Percentiles rank a stretch among this genome's conserved stretches.
Evolutionary conservation across 1,140 invertebrate genomes (phyloP).

Genomic region (Cyrtorhinus lividipennis): DNA sequence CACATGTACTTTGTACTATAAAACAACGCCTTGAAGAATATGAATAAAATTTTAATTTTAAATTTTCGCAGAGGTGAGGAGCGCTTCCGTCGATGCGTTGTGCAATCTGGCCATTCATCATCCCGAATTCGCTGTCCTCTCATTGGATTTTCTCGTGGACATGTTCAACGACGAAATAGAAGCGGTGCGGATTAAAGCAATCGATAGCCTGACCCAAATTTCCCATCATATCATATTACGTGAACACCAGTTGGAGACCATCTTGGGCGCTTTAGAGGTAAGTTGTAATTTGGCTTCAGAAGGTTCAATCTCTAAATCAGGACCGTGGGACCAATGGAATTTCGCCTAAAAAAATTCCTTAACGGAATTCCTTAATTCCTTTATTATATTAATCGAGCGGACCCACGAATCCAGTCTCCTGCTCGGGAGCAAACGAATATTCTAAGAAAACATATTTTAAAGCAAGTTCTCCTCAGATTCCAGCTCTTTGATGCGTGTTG

Average conservation of each 20-base stretch:
- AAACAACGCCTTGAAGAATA: no score
- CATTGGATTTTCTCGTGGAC: conserved; percentile 92
- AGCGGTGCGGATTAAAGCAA: conserved; percentile 83
- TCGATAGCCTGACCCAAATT: conserved; percentile 80
- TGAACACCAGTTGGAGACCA: conserved; percentile 93
- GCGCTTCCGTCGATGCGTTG: conserved; percentile 84
- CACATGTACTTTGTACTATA: no score
- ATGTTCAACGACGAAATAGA: conserved; percentile 99
- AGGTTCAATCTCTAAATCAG: background rate
- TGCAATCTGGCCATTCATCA: conserved; percentile 77
- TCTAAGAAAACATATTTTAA: no score
- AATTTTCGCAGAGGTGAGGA: conserved; percentile 94
- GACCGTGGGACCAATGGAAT: no score
- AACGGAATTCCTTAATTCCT: no score
- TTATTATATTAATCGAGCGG: no score
- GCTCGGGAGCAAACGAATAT: no score
- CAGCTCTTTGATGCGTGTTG: no score
- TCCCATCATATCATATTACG: conserved; percentile 73
- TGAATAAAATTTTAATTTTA: no score
- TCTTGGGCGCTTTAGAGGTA: conserved; percentile 76
- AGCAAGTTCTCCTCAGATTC: no score
- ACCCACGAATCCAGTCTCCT: no score
- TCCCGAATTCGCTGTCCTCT: conserved; percentile 67
- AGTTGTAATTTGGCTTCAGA: conserved; percentile 17
- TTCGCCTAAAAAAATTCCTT: no score